phyloP scores from a whole-genome alignment of 2,113 vertebrate genomes.

The Burhinus oedicnemus region DNA sequence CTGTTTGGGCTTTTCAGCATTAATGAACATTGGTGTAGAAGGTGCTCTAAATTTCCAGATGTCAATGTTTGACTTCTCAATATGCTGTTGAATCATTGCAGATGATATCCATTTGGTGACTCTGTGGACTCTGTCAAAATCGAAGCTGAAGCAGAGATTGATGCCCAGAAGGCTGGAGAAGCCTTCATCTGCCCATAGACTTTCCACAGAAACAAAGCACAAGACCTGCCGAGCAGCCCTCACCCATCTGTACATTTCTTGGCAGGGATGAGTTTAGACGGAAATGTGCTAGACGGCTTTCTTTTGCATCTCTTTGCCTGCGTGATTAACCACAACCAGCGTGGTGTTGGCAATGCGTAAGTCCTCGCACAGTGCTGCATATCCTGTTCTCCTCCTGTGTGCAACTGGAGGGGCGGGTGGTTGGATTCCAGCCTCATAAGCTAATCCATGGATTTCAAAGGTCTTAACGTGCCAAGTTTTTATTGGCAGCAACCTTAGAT shows the following conservation, averaged over 20 bases:
- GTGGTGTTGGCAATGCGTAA: rapidly evolving
- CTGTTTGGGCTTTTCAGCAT: not conserved
- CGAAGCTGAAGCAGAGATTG: not conserved
- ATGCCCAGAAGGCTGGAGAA: not conserved
- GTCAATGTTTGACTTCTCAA: not conserved
- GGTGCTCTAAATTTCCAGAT: not conserved
- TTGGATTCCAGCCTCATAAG: not conserved
- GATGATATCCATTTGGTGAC: not conserved
- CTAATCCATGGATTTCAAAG: not conserved
- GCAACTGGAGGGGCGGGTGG: not conserved
- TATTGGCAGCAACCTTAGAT: not conserved
- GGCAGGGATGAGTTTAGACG: not conserved
- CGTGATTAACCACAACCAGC: not conserved
- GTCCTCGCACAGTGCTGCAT: not conserved
- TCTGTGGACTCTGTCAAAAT: not conserved
- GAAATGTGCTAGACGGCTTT: not conserved
- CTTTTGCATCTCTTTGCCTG: not conserved
- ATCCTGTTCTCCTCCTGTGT: not conserved
- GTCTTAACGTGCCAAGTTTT: not conserved
- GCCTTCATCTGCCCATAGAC: not conserved
- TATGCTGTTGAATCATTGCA: not conserved
- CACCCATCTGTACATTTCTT: rapidly evolving
- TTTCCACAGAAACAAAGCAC: rapidly evolving
- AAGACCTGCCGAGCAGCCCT: not conserved
- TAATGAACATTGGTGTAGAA: rapidly evolving